Evolutionary conservation across 2,113 vertebrate genomes (phyloP), one percentile per base, ranked within the genome.

Genomic region (Limanda limanda): DNA sequence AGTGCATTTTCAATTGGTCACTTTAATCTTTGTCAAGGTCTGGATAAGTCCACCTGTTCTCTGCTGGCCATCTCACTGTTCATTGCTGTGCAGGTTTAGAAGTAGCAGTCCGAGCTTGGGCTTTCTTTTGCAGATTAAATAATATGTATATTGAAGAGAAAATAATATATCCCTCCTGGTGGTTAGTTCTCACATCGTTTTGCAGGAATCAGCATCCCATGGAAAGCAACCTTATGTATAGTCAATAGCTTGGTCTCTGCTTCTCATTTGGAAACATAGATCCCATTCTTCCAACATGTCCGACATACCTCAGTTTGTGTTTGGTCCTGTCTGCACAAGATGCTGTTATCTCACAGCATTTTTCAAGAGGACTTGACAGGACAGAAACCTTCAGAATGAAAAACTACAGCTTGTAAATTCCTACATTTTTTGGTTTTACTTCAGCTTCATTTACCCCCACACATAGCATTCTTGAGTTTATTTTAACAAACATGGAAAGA

Each of bases 241-340:
- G n/a, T 62, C 27, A n/a, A 21, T 14, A 54, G 51, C 20, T 77
- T 74, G 71, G 25, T n/a, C 23, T 48, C n/a, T 61, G 20, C 61
- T 18, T 40, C 55, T 74, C 18, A 51, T 51, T 35, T 72, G 14
- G 51, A 71, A 14, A 74, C 13, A 62, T 45, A 74, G n/a, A 40
- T 65, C 55, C 42, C 62, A 79, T 82, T 77, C 45, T 25, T 76
- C 27, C 5, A 54, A 76, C 71, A 61, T 66, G n/a, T 83, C 27
- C 74, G 71, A 75, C 76, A 83, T 85, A 78, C 84, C 74, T 75
- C 54, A 57, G 55, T 61, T 60, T 58, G 66, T 58, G 74, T 81
- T 68, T 21, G 73, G 68, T 81, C 75, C 45, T 84, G 86, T 73
- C 79, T 68, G 57, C 51, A 47, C 24, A 52, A 79, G 56, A 82